Conservation (phyloP, 1,140 invertebrate species). For the Brachionus sp. region DNA sequence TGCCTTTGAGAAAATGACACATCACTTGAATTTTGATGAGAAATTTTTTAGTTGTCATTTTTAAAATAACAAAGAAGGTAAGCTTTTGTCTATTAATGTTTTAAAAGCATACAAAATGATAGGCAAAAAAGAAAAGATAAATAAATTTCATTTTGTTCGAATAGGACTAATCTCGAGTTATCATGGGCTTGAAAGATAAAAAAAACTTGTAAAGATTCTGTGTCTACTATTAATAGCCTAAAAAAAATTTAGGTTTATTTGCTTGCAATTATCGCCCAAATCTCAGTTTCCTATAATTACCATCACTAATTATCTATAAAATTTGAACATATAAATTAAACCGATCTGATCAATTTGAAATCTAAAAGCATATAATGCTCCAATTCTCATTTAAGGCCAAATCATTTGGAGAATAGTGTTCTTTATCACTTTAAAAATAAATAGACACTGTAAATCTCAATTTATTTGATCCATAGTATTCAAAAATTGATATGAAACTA, state of each 20-base stretch:
- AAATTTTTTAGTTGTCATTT: neutral
- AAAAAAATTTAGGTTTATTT: neutral
- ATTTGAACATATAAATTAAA: neutral
- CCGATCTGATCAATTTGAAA: neutral
- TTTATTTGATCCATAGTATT: neutral
- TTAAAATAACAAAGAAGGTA: neutral
- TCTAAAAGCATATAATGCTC: neutral
- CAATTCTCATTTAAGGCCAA: neutral
- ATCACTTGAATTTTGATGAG: neutral
- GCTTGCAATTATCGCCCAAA: neutral
- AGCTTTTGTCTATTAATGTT: neutral
- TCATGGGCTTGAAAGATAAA: neutral
- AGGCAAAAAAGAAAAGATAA: neutral
- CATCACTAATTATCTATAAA: neutral
- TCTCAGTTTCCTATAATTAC: neutral
- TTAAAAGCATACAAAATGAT: neutral
- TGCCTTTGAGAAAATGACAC: neutral
- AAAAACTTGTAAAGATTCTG: neutral
- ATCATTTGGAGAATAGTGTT: neutral
- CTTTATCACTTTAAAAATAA: neutral
- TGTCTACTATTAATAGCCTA: neutral
- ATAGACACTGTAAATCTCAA: conserved; percentile 3
- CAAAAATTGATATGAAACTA: no score
- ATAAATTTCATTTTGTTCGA: neutral
- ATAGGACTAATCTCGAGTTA: neutral